Conservation (phyloP, 2,888 invertebrate genomes). For the Agonopterix heracliana region DNA sequence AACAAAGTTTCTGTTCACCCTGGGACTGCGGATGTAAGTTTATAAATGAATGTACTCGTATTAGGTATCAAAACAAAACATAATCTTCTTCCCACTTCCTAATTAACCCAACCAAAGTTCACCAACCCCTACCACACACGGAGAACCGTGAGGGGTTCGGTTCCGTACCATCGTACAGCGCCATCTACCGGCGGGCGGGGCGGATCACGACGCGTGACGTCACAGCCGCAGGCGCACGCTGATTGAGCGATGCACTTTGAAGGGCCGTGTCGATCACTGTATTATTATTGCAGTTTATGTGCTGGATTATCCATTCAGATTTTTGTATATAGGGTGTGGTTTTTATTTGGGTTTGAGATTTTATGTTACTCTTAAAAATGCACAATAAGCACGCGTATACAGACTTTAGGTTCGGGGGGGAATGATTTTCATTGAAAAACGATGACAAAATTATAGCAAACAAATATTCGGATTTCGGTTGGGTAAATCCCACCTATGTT, state of each 20-base stretch:
- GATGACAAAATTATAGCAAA: too few relatives aligned
- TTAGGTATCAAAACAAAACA: too few relatives aligned
- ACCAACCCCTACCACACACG: conserved; percentile 41
- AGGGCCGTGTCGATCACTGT: conserved; percentile 56
- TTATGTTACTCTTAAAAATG: too few relatives aligned
- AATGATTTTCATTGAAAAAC: too few relatives aligned
- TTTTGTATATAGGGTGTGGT: conserved; percentile 48
- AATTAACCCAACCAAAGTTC: neutral
- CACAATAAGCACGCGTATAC: too few relatives aligned
- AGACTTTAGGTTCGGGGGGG: too few relatives aligned
- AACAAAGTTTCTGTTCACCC: too few relatives aligned
- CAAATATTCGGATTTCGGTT: too few relatives aligned
- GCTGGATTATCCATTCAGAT: conserved; percentile 66
- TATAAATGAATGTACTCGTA: too few relatives aligned
- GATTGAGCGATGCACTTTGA: conserved; percentile 72
- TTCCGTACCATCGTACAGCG: conserved; percentile 44
- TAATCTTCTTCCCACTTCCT: too few relatives aligned
- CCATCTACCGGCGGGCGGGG: conserved; percentile 64
- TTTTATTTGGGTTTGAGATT: neutral
- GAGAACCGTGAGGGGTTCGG: conserved; percentile 29
- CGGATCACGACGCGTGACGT: conserved; percentile 63
- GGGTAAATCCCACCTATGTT: too few relatives aligned
- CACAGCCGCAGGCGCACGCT: conserved; percentile 45
- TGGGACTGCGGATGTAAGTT: too few relatives aligned
- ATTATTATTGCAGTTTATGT: conserved; percentile 55